Evolutionary conservation across 2,113 vertebrate genomes (phyloP), one percentile per base, ranked within the genome.

Genomic region (Clarias macrocephalus): DNA sequence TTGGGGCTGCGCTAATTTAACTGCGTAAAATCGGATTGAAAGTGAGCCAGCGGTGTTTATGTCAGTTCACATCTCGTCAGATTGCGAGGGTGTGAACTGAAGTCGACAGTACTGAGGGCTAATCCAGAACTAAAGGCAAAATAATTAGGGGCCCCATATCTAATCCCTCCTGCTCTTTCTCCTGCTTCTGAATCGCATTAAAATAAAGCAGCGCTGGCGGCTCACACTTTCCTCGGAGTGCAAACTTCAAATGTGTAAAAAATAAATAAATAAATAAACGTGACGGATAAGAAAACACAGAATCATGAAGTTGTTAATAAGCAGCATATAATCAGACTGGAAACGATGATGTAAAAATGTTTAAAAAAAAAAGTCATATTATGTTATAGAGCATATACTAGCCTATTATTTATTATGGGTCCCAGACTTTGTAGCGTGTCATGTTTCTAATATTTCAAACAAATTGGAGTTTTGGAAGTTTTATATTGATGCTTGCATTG

Each of bases 91-190:
- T 91, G 92, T 92, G 91, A 92, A 91, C 95, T 83, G 93, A 91
- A 94, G 96, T 96, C 88, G 95, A 94, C 96, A 94, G 95, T 93
- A 95, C 96, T 89, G 94, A 94, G 94, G 93, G 93, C 92, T 96
- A 96, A 96, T 96, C 96, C 96, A 96, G 96, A 96, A 96, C 96
- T 96, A 96, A 97, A 96, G 96, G 94, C 95, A 96, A 95, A 96
- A 96, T 97, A 97, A 97, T 96, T 96, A 96, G 95, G 93, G 95
- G 95, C 88, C 93, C 96, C 94, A 85, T 90, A 91, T 96, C 96
- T 96, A 97, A 97, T 97, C 95, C 95, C 13, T 28, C 95, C 96
- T 95, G 94, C 95, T 95, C 94, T 95, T 90, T 96, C 94, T 95
- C 79, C 93, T 91, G 91, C 93, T 93, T 90, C 91, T 94, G 95